Base-by-base conservation (phyloP, 2,888 invertebrate species). In the Tethea ocularis region DNA sequence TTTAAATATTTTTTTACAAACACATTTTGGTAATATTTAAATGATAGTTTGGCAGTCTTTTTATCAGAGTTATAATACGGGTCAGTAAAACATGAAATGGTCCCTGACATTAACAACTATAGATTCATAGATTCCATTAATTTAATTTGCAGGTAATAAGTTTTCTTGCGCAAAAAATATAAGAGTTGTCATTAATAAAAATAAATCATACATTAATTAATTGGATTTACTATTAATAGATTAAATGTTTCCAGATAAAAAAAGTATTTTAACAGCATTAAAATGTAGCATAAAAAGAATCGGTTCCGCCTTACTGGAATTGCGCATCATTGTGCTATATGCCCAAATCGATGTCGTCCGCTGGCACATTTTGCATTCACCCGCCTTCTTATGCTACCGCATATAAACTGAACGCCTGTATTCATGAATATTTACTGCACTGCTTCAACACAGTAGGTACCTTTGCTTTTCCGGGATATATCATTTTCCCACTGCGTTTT, bases 401-500 rank as follows among this genome's bases (percentile, higher is more conserved):
- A 76, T 74, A 77, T 79, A 75, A 78, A 74, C 76, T 69, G 72
- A 69, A 70, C 66, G 69, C 61, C 63, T 64, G 65, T 70, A 68
- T 77, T 80, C 82, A 82, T 82, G 82, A 80, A 83, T 82, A 82
- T 82, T 78, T 78, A 81, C 67, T 66, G 66, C 71, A 61, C 62
- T 71, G 62, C 68, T 61, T 61, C 68, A 60, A 69, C 71, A 69
- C 73, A 78, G 78, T 76, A 80, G n/a, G n/a, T n/a, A n/a, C n/a
- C n/a, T n/a, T n/a, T 69, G 73, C 67, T 71, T 64, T 69, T 46
- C 20, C 23, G 62, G 54, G 24, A 17, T 52, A 52, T 52, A 65
- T 69, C 61, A 67, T 72, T 67, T 71, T 69, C 57, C 33, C 56
- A 11, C 15, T 15, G 29, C 57, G 46, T 58, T 20, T 57, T 58